phyloP scores from a whole-genome alignment of 92 coral and sea anemone genomes.

The Epizoanthus ramosus region DNA sequence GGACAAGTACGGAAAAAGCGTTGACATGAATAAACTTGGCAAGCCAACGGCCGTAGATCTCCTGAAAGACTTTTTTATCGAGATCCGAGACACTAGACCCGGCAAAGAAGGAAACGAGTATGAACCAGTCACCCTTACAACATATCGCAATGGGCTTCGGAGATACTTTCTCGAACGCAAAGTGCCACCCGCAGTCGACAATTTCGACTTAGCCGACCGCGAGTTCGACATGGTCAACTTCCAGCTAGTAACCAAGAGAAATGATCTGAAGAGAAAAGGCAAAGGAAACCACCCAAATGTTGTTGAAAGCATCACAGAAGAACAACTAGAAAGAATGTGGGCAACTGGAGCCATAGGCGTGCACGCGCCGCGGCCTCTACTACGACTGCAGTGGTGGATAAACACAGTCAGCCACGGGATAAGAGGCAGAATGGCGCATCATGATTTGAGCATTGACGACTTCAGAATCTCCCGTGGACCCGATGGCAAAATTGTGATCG shows the following conservation, averaged over 20 bases:
- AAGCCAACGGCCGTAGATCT: constrained; percentile 89
- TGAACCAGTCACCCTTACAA: constrained; percentile 98
- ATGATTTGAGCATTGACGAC: constrained; percentile 96
- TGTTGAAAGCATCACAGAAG: constrained; percentile 97
- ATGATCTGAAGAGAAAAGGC: constrained; percentile 98
- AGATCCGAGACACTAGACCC: constrained; percentile 98
- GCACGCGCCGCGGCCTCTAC: constrained; percentile 94
- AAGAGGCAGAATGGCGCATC: constrained; percentile 99
- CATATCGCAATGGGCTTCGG: constrained; percentile 97
- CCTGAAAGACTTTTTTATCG: constrained; percentile 96
- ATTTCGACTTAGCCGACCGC: constrained; percentile 98
- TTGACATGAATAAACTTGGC: constrained; percentile 94
- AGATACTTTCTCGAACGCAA: constrained; percentile 98
- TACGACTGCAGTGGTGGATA: constrained; percentile 99
- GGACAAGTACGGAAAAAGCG: constrained; percentile 92
- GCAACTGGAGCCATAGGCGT: constrained; percentile 99
- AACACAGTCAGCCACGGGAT: constrained; percentile 98
- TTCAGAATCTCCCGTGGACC: constrained; percentile 97
- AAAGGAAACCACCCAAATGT: constrained; percentile 99
- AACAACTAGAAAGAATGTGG: constrained; percentile 99
- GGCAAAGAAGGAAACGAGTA: constrained; percentile 99
- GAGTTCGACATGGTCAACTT: constrained; percentile 98
- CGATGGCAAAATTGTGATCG: constrained; percentile 97
- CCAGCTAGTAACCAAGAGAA: constrained; percentile 95
- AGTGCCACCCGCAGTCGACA: constrained; percentile 96